These are phyloP conservation scores for Hylomyscus alleni DNA, from an alignment of 2,797 vertebrate genomes.

Conservation along the genomic window DNA sequence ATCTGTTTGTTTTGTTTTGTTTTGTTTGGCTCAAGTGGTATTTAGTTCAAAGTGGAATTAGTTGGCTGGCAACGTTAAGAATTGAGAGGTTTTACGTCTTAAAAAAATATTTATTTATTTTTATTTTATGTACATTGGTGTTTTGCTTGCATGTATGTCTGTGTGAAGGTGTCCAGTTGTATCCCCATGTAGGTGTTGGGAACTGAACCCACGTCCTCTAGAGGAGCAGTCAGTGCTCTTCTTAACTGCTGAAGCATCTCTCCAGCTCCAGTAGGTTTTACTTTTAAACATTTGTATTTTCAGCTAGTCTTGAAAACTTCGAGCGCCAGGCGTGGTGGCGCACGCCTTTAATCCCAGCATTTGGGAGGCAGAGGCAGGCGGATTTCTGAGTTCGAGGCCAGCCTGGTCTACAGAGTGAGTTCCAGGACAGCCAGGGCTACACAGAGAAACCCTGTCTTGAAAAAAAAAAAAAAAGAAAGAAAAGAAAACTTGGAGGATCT, in stretches of 20 bases:
- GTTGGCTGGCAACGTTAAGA: not conserved
- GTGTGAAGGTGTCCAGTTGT: not conserved
- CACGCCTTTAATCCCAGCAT: no score
- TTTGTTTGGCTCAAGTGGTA: not conserved
- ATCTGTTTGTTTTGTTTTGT: not conserved
- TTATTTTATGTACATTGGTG: not conserved
- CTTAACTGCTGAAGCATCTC: not conserved
- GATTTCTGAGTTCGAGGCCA: no score
- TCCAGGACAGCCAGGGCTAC: no score
- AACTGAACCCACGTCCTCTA: not conserved
- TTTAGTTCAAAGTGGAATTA: slow-evolving; percentile 59
- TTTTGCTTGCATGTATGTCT: not conserved
- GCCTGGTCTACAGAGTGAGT: no score
- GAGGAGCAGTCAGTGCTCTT: not conserved
- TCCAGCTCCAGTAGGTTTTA: slow-evolving; percentile 23
- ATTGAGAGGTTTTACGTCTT: slow-evolving; percentile 35
- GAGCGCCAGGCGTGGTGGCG: no score
- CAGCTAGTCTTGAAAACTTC: slow-evolving; percentile 10
- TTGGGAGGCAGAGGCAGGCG: no score
- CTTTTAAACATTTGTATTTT: slow-evolving; percentile 14
- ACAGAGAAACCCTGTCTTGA: no score
- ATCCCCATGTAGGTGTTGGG: not conserved
- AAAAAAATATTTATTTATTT: not conserved
- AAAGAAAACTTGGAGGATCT: slow-evolving; percentile 1
- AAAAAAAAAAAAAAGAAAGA: no score